phyloP scores from a whole-genome alignment of 2,888 invertebrate genomes.

The Globia sparganii region DNA sequence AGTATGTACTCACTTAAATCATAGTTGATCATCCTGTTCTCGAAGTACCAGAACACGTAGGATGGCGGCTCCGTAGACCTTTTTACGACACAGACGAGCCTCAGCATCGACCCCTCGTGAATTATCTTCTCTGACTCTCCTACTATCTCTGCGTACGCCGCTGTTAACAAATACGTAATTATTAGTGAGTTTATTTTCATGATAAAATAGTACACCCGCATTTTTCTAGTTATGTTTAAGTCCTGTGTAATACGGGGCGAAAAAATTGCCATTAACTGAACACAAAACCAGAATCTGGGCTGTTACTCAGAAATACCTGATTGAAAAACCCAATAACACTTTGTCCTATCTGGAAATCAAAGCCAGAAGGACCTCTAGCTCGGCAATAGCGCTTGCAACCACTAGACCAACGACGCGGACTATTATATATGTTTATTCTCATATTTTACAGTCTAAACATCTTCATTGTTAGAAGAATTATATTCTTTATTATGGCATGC shows the following conservation, averaged over 20 bases:
- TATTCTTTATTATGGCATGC: too few relatives aligned
- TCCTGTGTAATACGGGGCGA: background rate
- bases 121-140: conserved; percentile 93
- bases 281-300: background rate
- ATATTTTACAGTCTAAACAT: background rate
- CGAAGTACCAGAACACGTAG: conserved; percentile 96
- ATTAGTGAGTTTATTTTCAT: background rate
- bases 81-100: conserved; percentile 93
- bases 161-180: conserved; percentile 77
- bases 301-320: background rate
- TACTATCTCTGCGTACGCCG: conserved; percentile 93
- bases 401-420: background rate
- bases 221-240: background rate
- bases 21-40: conserved; percentile 96
- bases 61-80: conserved; percentile 92
- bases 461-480: background rate
- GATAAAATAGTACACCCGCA: background rate
- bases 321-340: background rate
- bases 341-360: background rate
- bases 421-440: background rate
- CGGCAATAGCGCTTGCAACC: background rate
- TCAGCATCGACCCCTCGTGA: conserved; percentile 93
- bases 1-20: conserved; percentile 90
- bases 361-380: background rate
- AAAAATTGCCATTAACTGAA: background rate